Percentiles rank a stretch among this genome's conserved stretches.
Conservation (phyloP, 2,797 vertebrate species). For the Dermochelys coriacea region DNA sequence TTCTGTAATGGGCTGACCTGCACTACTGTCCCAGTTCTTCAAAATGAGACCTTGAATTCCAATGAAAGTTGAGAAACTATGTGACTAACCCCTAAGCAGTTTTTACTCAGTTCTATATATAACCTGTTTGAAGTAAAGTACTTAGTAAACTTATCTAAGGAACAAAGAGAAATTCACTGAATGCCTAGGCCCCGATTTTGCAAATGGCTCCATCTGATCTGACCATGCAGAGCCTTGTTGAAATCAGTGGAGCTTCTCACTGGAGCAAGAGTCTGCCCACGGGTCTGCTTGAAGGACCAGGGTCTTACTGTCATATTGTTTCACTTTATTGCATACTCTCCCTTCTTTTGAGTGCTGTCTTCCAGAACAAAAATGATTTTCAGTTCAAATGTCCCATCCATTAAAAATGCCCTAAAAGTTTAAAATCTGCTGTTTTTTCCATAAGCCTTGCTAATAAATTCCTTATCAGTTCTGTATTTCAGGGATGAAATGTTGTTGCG, state of each 20-base stretch:
- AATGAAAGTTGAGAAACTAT: neutral
- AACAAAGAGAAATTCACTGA: neutral
- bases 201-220: neutral
- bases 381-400: neutral
- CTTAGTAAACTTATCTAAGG: neutral
- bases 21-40: neutral
- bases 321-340: neutral
- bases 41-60: neutral
- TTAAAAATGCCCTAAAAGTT: neutral
- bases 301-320: neutral
- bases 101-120: neutral
- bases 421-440: neutral
- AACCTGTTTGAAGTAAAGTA: neutral
- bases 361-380: neutral
- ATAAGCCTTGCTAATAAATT: neutral
- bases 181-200: neutral
- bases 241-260: neutral
- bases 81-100: neutral
- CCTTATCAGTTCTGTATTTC: neutral
- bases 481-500: neutral
- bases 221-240: neutral
- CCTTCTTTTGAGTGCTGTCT: neutral
- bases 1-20: neutral
- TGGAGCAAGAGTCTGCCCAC: neutral
- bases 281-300: neutral